Evolutionary conservation across 2,888 invertebrate species (phyloP).

Genomic region (Apotomis turbidana): DNA sequence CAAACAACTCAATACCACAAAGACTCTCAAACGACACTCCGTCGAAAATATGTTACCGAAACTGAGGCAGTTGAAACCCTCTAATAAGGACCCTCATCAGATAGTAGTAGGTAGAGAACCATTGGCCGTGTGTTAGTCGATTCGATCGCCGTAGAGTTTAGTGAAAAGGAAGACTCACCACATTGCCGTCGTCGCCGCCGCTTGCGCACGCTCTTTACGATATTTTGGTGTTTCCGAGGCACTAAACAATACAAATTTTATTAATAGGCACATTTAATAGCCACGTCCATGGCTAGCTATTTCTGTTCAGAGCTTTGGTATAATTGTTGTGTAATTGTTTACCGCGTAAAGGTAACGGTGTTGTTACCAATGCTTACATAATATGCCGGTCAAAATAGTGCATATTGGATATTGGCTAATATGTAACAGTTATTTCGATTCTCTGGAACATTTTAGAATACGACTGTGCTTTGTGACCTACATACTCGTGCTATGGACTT

Average conservation of each 20-base stretch:
- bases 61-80: too few species aligned
- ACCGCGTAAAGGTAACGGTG: constrained; percentile 13
- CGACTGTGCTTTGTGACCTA: too few species aligned
- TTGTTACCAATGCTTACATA: constrained; percentile 20
- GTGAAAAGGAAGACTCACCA: constrained; percentile 28
- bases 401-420: neutral
- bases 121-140: too few species aligned
- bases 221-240: constrained; percentile 39
- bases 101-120: too few species aligned
- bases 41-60: too few species aligned
- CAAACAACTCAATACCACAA: too few species aligned
- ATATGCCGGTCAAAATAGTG: constrained; percentile 3
- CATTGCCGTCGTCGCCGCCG: constrained; percentile 33
- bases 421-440: neutral
- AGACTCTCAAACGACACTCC: too few species aligned
- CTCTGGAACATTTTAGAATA: neutral
- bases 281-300: constrained; percentile 38
- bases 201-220: constrained; percentile 40
- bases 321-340: constrained; percentile 40
- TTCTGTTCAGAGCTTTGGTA: constrained; percentile 36
- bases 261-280: constrained; percentile 42
- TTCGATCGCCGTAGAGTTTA: neutral
- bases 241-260: constrained; percentile 42
- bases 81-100: too few species aligned
- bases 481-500: too few species aligned